These are phyloP conservation scores for Ictidomys tridecemlineatus DNA, from an alignment of 2,113 vertebrate genomes.

Conservation along the genomic window DNA sequence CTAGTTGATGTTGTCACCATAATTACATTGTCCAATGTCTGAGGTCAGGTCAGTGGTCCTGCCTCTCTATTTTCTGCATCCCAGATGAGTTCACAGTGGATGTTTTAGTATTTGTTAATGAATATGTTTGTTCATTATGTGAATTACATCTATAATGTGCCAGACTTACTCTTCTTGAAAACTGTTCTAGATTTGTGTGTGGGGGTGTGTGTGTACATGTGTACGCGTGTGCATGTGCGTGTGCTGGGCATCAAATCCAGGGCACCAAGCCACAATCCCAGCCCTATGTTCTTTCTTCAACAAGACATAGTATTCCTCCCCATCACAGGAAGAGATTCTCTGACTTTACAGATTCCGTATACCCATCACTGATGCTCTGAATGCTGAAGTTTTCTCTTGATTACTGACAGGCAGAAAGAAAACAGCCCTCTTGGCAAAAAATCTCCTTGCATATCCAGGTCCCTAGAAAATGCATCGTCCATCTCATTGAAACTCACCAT, in stretches of 20 bases:
- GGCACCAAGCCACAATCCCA: neutral
- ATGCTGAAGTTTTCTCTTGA: slow-evolving; percentile 48
- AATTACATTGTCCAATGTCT: neutral
- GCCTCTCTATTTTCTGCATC: neutral
- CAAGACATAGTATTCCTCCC: neutral
- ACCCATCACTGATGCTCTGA: neutral
- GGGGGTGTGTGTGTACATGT: no score
- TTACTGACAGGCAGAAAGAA: neutral
- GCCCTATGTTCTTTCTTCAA: neutral
- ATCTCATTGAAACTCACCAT: neutral
- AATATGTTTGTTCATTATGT: neutral
- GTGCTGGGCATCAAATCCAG: neutral
- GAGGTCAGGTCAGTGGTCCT: neutral
- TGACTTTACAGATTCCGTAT: neutral
- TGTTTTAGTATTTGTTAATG: neutral
- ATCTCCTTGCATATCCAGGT: neutral
- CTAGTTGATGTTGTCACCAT: neutral
- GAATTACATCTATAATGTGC: neutral
- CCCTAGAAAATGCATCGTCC: neutral
- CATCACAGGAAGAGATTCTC: neutral
- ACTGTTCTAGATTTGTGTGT: neutral
- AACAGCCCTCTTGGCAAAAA: neutral
- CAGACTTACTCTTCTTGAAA: neutral
- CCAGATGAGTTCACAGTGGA: neutral
- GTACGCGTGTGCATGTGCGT: neutral